Percentiles rank a stretch among this genome's conserved stretches.
Evolutionary conservation across 2,888 invertebrate genomes (phyloP).

Genomic region (Limnephilus rhombicus): DNA sequence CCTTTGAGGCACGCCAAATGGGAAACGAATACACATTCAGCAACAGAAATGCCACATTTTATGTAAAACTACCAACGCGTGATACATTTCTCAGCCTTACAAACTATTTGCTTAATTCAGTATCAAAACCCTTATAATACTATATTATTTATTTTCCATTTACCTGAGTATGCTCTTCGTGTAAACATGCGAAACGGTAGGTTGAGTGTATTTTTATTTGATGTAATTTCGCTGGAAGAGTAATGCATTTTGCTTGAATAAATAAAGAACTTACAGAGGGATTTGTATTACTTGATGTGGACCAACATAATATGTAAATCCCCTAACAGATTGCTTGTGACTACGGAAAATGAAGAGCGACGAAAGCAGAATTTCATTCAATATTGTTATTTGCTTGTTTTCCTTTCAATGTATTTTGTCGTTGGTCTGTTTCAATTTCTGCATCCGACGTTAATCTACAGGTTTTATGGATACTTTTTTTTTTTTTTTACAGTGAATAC

Average conservation of each 20-base stretch:
- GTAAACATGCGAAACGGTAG: neutral
- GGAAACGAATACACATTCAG: neutral
- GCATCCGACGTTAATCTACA: neutral
- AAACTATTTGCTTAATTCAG: neutral
- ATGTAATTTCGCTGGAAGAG: neutral
- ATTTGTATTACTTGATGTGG: neutral
- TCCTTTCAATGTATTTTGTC: neutral
- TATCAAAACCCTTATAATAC: neutral
- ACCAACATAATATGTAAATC: neutral
- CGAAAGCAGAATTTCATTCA: neutral
- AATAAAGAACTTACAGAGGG: neutral
- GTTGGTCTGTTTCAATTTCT: neutral
- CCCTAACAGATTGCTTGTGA: neutral
- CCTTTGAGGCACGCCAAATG: neutral
- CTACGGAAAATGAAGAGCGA: neutral
- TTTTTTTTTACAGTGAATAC: too few species aligned
- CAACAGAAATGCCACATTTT: neutral
- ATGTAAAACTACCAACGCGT: neutral
- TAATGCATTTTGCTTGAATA: neutral
- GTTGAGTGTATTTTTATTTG: neutral
- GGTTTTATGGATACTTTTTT: too few species aligned
- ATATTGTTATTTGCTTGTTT: neutral
- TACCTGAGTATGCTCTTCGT: neutral
- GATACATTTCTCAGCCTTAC: neutral
- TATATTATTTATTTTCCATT: neutral